These are phyloP conservation scores for Lipophrys pholis DNA, from an alignment of 2,113 vertebrate species.

Conservation along the genomic window DNA sequence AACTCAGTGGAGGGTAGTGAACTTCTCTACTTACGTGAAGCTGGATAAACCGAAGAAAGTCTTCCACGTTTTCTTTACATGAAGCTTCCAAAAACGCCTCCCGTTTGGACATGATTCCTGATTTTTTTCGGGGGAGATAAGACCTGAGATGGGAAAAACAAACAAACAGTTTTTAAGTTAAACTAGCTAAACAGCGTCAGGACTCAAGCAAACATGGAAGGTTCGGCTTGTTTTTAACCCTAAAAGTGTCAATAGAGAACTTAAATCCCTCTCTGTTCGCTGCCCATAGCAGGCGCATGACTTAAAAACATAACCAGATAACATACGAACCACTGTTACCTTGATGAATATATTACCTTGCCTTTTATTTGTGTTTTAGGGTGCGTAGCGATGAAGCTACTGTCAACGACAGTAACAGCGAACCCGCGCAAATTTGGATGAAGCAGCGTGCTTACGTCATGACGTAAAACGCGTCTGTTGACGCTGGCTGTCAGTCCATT, in stretches of 20 bases:
- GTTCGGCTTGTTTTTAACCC: neutral
- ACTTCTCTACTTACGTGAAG: conserved; percentile 86
- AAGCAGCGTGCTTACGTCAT: conserved; percentile 35
- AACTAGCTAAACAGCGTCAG: neutral
- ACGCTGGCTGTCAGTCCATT: neutral
- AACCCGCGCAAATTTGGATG: conserved; percentile 75
- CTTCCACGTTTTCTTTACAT: conserved; percentile 82
- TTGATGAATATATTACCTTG: conserved; percentile 8
- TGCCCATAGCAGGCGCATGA: rapidly evolving
- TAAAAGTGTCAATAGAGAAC: neutral
- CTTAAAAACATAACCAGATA: rapidly evolving
- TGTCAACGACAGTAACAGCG: conserved; percentile 9
- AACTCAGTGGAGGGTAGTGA: too few species aligned
- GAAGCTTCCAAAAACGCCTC: conserved; percentile 85
- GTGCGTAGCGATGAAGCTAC: neutral
- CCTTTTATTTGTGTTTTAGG: neutral
- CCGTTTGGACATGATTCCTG: conserved; percentile 82
- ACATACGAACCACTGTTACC: neutral
- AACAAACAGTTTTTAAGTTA: neutral
- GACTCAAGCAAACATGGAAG: conserved; percentile 57
- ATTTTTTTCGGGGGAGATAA: neutral
- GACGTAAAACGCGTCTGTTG: conserved; percentile 29
- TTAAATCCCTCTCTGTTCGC: rapidly evolving
- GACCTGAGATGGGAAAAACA: neutral
- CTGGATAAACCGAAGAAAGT: conserved; percentile 87